phyloP scores from a whole-genome alignment of 2,797 vertebrate genomes.

The Dryobates pubescens region DNA sequence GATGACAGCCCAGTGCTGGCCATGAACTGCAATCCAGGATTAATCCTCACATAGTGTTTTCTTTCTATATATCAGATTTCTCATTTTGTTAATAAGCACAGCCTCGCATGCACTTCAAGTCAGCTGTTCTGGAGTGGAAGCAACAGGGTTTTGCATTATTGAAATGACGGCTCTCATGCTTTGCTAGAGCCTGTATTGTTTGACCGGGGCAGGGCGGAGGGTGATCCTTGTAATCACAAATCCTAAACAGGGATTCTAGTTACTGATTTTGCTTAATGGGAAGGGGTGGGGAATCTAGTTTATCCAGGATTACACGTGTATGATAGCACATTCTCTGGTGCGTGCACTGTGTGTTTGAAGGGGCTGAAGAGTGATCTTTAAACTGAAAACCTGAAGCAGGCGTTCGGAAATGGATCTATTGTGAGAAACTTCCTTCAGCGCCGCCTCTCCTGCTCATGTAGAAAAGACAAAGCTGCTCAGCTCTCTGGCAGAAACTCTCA shows the following conservation, averaged over 20 bases:
- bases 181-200: conserved; percentile 56
- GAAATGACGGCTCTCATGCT: conserved; percentile 66
- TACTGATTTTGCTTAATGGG: conserved; percentile 49
- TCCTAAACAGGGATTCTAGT: conserved; percentile 54
- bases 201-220: neutral
- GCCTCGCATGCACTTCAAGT: conserved; percentile 73
- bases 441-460: neutral
- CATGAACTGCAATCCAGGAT: conserved; percentile 71
- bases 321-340: neutral
- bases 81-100: conserved; percentile 81
- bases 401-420: neutral
- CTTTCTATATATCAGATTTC: conserved; percentile 81
- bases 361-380: neutral
- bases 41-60: conserved; percentile 80
- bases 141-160: conserved; percentile 74
- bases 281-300: conserved; percentile 49
- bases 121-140: conserved; percentile 78
- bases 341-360: neutral
- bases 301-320: conserved; percentile 55
- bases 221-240: conserved; percentile 60
- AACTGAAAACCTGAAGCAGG: neutral
- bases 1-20: conserved; percentile 72
- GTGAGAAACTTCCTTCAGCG: neutral
- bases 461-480: neutral
- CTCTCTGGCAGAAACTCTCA: neutral